Conservation (phyloP, 2,113 vertebrate species). For the Sylvia atricapilla region DNA sequence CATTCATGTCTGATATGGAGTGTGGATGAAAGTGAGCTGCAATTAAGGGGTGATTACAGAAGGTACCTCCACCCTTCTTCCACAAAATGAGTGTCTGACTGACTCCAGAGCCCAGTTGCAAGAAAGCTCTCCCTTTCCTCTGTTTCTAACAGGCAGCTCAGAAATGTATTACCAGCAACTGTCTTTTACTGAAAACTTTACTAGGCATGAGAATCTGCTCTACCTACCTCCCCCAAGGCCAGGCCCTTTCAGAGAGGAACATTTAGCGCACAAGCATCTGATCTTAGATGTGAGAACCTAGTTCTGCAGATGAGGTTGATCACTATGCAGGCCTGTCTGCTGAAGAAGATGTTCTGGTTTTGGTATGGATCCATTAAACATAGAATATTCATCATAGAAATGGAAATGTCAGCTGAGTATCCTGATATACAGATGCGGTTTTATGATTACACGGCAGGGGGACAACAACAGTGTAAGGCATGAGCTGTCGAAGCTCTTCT, state of each 20-base stretch:
- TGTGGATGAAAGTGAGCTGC: neutral
- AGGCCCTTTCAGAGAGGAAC: neutral
- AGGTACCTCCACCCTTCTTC: neutral
- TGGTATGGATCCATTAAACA: neutral
- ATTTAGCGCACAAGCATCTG: neutral
- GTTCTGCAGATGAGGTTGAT: neutral
- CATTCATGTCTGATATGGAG: rapidly evolving
- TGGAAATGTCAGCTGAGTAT: neutral
- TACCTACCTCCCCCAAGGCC: neutral
- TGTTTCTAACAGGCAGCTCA: neutral
- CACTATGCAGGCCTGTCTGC: neutral
- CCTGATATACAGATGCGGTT: neutral
- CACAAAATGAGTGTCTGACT: neutral
- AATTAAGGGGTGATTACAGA: neutral
- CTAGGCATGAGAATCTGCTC: neutral
- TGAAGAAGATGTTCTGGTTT: neutral
- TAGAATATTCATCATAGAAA: neutral
- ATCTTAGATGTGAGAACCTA: neutral
- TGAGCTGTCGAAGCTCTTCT: neutral
- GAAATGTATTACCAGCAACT: neutral
- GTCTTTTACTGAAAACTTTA: neutral
- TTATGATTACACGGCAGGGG: neutral
- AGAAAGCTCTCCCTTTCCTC: neutral
- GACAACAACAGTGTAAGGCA: neutral
- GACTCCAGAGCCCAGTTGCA: neutral